Evolutionary conservation across 2,888 invertebrate species (phyloP).

Genomic region (Drosophila mayaguana): DNA sequence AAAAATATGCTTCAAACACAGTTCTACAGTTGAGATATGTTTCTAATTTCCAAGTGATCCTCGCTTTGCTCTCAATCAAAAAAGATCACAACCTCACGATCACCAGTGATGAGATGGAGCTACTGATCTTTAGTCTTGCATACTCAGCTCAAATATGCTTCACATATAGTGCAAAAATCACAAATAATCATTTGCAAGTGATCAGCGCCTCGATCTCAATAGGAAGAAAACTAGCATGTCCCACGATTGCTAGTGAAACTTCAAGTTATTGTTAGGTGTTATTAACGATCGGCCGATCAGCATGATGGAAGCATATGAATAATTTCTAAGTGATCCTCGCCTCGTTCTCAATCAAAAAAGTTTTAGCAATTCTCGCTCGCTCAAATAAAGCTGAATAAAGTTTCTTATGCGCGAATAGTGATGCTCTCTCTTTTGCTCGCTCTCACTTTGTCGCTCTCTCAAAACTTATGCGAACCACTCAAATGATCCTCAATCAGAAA

Average conservation of each 20-base stretch:
- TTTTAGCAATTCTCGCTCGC: neutral
- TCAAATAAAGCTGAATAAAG: neutral
- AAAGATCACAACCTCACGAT: neutral
- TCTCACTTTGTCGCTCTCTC: neutral
- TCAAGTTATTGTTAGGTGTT: too few relatives aligned
- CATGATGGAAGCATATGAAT: too few relatives aligned
- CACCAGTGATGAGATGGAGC: too few relatives aligned
- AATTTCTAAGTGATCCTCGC: too few relatives aligned
- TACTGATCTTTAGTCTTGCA: too few relatives aligned
- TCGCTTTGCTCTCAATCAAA: neutral
- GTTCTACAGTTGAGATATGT: neutral
- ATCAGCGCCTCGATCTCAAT: too few relatives aligned
- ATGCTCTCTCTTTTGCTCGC: neutral
- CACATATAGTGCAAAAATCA: neutral
- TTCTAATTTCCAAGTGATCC: neutral
- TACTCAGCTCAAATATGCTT: too few relatives aligned
- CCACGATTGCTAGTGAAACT: too few relatives aligned
- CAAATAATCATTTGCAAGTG: too few relatives aligned
- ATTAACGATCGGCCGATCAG: too few relatives aligned
- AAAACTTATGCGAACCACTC: neutral
- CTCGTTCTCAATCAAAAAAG: neutral
- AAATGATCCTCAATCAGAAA: constrained; percentile 16
- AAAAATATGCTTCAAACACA: too few relatives aligned
- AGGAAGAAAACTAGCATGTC: too few relatives aligned
- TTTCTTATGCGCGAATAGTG: neutral